Evolutionary conservation across 2,113 vertebrate species (phyloP), one percentile per base, ranked within the genome.

Genomic region (Bos javanicus): DNA sequence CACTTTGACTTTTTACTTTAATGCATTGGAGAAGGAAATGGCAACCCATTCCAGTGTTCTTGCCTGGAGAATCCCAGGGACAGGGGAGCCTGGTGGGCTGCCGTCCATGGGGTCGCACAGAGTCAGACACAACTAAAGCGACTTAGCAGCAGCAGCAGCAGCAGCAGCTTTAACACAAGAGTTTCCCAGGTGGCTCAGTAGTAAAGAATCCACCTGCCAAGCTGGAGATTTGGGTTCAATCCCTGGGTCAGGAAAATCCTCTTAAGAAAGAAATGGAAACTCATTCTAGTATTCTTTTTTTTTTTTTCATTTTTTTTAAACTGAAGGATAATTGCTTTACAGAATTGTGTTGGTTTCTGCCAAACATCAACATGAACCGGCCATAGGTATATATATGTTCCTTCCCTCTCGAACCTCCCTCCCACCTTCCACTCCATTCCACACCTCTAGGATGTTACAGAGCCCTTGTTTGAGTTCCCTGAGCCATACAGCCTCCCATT

Each of bases 221-320:
- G n/a, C n/a, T 39, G 17, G 19, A 39, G n/a, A 39, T 74, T 74
- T 74, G 19, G 21, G n/a, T 74, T 74, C 0, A 0, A 23, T 74
- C n/a, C n/a, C 67, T 39, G 67, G 67, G 10, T 74, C 19, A 74
- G 67, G n/a, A 74, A 74, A 74, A 74, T 23, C 67, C n/a, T 1
- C 19, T 74, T 74, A 39, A 13, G 19, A 23, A 71, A 39, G n/a
- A 74, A 74, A 74, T 23, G 10, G n/a, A 71, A 74, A 39, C 19
- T 39, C 19, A 71, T 2, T 71, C 36, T 39, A 74, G 67, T 36
- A 39, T 74, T 71, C 5, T 71, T 71, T 39, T 71, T 71, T n/a
- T 4, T 33, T n/a, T 19, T 13, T 60, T 30, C 11, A 59, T 64
- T 64, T 62, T 67, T 36, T 64, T 39, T 71, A 23, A 71, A 74